Evolutionary conservation across 2,888 invertebrate genomes (phyloP), one percentile per base, ranked within the genome.

Genomic region (Caenorhabditis becei): DNA sequence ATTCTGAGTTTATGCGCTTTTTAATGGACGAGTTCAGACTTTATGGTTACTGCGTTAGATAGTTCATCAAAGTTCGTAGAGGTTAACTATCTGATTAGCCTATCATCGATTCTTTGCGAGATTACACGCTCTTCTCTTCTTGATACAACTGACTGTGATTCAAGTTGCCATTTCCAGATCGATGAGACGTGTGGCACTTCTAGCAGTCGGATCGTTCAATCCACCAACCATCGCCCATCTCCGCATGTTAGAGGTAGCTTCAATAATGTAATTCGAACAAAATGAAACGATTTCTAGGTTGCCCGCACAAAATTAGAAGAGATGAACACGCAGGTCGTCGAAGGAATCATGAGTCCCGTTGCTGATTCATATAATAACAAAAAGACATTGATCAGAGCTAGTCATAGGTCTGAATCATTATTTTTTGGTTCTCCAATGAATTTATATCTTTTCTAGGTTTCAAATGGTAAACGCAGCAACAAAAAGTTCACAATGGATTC

Each of bases 221-320:
- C 98, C 98, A 20, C 95, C 96, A 53, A 98, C 98, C 11, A 95
- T 95, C 88, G 97, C 97, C 96, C 98, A 98, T 93, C 93, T 98
- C 16, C 54, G 81, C 20, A 81, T 81, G 81, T 26, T 81, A 18
- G 81, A 81, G 69, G 80, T 80, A 26, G 18, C 11, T 41, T 24
- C 44, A 28, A 18, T 23, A 26, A 53, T 41, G 23, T n/a, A 18
- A 56, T 28, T 20, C n/a, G 41, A 24, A 35, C 7, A 95, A 97
- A 95, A 97, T 98, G 92, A 97, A 97, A 96, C 93, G 35, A 7
- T 83, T 79, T 75, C 62, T 59, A 65, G 77, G 53, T 77, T 16
- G 83, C 85, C 2, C 63, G 62, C 28, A 54, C 65, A 1, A 32
- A 77, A 26, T 47, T 85, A 16, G 81, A 83, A 67, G n/a, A 56